Base-by-base conservation (phyloP, 2,797 vertebrate genomes). In the Alosa sapidissima region DNA sequence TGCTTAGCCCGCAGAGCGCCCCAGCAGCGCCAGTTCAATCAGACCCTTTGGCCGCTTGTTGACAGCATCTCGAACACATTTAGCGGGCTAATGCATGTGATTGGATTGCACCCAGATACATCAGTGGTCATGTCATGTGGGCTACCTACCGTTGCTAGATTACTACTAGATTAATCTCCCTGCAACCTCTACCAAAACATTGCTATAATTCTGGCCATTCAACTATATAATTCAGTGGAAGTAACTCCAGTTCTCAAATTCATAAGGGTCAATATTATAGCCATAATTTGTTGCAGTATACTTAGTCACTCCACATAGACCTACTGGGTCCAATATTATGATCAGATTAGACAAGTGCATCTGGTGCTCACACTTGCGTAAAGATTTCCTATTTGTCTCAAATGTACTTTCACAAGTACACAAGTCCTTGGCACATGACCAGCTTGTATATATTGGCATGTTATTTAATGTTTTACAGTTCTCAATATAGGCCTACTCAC, bases 1-100 rank as follows among this genome's bases (percentile, higher is more conserved):
- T 84, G 84, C 24, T 49, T 78, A 88, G 82, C 21, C 58, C 9
- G 58, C 58, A 24, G 7, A 21, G 19, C 19, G 7, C 45, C 68
- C 36, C 14, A 3, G 13, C 33, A 45, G 16, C 11, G 11, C 28
- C 33, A 36, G 10, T 36, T 5, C 41, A 7, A 75, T 78, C 36
- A 75, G 33, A 41, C 41, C 36, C 36, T 21, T 19, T 2, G 41
- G 72, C 2, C 16, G 1, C 41, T 1, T 5, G 13, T 45, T 78
- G 72, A 78, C 41, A 21, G 72, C 14, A 8, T 78, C 72, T 78
- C 72, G 21, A 47, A 47, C 41, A 47, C 19, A 78, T 78, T 21
- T 45, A 78, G 41, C 33, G 11, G 62, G 65, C 65, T 72, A 41
- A 72, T 36, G 33, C 41, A 78, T 47, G 19, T 19, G 36, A 47